phyloP scores from a whole-genome alignment of 2,113 vertebrate species.

The Antennarius striatus region DNA sequence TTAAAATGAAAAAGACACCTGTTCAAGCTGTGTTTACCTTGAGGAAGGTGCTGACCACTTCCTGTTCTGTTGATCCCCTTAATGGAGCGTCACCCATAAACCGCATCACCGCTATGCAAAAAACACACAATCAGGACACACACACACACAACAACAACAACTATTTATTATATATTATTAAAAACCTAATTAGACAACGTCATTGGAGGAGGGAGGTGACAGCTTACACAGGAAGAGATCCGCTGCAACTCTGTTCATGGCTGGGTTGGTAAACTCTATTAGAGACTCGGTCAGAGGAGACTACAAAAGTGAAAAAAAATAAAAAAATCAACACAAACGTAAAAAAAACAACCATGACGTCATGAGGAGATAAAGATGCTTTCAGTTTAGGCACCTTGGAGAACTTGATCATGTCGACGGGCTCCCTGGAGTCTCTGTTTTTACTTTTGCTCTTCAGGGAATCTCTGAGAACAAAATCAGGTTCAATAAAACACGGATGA shows the following conservation, averaged over 20 bases:
- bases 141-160: slow-evolving; percentile 6
- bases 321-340: background rate
- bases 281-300: slow-evolving; percentile 90
- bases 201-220: slow-evolving; percentile 15
- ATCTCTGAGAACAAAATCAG: slow-evolving; percentile 76
- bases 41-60: slow-evolving; percentile 82
- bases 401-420: slow-evolving; percentile 88
- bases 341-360: no score
- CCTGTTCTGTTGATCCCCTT: slow-evolving; percentile 86
- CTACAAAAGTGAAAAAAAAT: slow-evolving; percentile 66
- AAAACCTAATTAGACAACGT: slow-evolving; percentile 15
- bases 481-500: background rate
- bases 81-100: slow-evolving; percentile 94
- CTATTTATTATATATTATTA: background rate
- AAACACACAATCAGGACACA: slow-evolving; percentile 32
- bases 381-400: slow-evolving; percentile 82
- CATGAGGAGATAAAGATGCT: no score
- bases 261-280: slow-evolving; percentile 88
- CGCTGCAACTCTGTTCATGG: slow-evolving; percentile 86
- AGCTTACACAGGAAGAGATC: slow-evolving; percentile 91
- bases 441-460: slow-evolving; percentile 82
- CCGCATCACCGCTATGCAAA: slow-evolving; percentile 87
- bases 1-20: no score
- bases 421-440: slow-evolving; percentile 72
- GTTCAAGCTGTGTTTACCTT: slow-evolving; percentile 79